phyloP scores from a whole-genome alignment of 1,140 invertebrate species.

The Drosophila pseudoananassae region DNA sequence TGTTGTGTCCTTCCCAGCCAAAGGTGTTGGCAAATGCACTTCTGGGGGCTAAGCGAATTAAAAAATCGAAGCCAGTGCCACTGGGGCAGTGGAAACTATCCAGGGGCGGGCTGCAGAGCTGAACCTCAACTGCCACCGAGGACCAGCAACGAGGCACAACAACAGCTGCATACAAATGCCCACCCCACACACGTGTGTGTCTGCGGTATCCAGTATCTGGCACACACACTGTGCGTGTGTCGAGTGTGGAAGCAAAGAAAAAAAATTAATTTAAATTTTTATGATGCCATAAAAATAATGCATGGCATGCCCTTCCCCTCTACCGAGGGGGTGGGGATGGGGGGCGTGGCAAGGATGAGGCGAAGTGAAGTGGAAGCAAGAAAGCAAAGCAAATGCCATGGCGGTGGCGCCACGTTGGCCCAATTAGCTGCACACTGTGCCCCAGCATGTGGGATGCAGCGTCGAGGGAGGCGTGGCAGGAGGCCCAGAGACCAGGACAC shows the following conservation, averaged over 20 bases:
- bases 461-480: constrained; percentile 1
- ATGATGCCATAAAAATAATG: constrained; percentile 77
- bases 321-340: too few relatives aligned
- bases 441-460: constrained; percentile 28
- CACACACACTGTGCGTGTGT: constrained; percentile 18
- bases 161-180: constrained; percentile 62
- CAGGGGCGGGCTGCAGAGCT: constrained; percentile 9
- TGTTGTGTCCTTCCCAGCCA: not conserved
- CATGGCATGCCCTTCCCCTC: constrained; percentile 60
- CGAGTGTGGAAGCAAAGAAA: constrained; percentile 29
- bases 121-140: too few relatives aligned
- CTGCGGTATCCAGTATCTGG: too few relatives aligned
- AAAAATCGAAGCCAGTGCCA: constrained; percentile 26
- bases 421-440: constrained; percentile 70
- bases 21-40: constrained; percentile 57
- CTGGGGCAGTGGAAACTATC: constrained; percentile 38
- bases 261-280: constrained; percentile 79
- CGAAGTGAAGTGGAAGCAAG: constrained; percentile 41
- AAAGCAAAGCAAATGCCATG: not conserved
- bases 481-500: constrained; percentile 13
- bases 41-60: constrained; percentile 35
- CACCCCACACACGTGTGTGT: constrained; percentile 2
- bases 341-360: constrained; percentile 17
- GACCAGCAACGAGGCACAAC: constrained; percentile 7
- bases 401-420: constrained; percentile 61